A percentile compares a stretch with the other conserved stretches of the same genome.
Evolutionary conservation across 1,140 invertebrate genomes (phyloP).

Genomic region (Calephelis nemesis): DNA sequence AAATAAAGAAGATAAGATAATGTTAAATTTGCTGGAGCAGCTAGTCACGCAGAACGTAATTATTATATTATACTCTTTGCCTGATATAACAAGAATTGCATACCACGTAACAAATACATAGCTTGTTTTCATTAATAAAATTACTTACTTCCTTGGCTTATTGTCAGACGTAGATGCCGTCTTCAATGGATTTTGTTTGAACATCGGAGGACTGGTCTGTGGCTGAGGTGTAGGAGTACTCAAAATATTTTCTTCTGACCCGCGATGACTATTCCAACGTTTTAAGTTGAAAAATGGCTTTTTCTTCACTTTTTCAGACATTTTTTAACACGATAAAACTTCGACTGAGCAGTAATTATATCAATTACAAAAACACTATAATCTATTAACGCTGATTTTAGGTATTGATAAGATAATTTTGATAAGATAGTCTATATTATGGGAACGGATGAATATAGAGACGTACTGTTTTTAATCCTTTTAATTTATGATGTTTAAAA

Average conservation of each 20-base stretch:
- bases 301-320: constrained; percentile 65
- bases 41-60: no score
- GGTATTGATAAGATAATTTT: constrained; percentile 25
- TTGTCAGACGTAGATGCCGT: constrained; percentile 33
- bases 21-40: no score
- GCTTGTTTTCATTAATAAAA: no score
- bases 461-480: background rate
- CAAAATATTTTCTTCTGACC: constrained; percentile 25
- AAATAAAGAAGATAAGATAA: no score
- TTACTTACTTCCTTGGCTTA: constrained; percentile 51
- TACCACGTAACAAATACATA: no score
- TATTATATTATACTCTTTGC: no score
- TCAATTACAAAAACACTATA: constrained; percentile 24
- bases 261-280: constrained; percentile 52
- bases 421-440: constrained; percentile 28
- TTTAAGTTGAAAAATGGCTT: constrained; percentile 60
- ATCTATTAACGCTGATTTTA: constrained; percentile 29
- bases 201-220: constrained; percentile 30
- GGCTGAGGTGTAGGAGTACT: constrained; percentile 22
- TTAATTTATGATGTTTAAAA: no score
- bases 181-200: constrained; percentile 31
- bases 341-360: constrained; percentile 1
- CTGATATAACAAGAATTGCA: no score
- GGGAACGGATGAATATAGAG: background rate
- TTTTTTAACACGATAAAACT: constrained; percentile 28